Conservation (phyloP, 2,113 vertebrate species). For the Elachura formosa region DNA sequence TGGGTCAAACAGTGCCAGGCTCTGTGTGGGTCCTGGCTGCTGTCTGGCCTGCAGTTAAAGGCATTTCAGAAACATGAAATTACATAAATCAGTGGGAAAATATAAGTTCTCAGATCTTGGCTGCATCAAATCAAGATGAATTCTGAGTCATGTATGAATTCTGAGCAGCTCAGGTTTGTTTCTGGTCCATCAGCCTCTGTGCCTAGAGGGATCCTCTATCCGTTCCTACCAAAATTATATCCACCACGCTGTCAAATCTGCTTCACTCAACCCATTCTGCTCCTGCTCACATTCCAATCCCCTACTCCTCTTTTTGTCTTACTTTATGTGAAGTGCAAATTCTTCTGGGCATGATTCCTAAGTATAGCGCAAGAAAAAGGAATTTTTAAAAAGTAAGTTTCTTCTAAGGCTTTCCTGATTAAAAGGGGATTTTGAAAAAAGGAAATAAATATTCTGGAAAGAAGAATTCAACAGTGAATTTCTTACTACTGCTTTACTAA, state of each 20-base stretch:
- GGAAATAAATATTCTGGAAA: background rate
- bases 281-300: background rate
- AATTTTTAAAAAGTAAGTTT: background rate
- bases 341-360: background rate
- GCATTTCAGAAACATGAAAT: background rate
- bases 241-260: background rate
- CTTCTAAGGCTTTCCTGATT: background rate
- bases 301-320: background rate
- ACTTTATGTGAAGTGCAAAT: fast-evolving
- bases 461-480: background rate
- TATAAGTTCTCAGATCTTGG: background rate
- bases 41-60: background rate
- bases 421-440: background rate
- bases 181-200: background rate
- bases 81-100: background rate
- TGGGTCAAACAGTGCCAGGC: background rate
- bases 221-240: background rate
- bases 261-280: background rate
- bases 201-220: background rate
- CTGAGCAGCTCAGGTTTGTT: background rate
- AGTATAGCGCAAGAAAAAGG: background rate
- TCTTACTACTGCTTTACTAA: background rate
- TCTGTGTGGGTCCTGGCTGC: background rate
- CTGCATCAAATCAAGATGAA: background rate
- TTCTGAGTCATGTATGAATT: background rate